Conservation (phyloP, 2,888 invertebrate species). For the Bellardia bayeri region DNA sequence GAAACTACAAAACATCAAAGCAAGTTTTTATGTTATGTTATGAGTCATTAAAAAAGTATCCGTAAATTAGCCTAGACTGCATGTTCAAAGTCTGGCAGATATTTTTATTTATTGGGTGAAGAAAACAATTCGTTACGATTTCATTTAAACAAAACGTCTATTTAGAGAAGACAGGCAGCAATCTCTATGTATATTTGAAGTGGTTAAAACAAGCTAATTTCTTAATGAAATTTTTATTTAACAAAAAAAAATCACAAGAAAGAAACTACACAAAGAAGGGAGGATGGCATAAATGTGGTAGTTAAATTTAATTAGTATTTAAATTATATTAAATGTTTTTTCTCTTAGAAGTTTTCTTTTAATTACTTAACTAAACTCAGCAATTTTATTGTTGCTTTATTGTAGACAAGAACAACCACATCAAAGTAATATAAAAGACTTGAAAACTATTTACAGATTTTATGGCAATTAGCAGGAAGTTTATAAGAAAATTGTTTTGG, state of each 20-base stretch:
- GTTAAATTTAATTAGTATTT: conserved; percentile 55
- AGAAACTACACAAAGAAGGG: neutral
- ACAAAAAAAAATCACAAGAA: neutral
- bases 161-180: neutral
- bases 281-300: conserved; percentile 17
- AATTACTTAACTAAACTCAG: neutral
- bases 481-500: neutral
- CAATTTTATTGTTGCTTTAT: conserved; percentile 12
- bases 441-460: neutral
- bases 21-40: conserved; percentile 15
- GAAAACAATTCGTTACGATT: conserved; percentile 22
- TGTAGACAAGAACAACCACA: neutral
- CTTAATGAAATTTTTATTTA: neutral
- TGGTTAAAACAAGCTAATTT: neutral
- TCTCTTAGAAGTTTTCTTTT: neutral
- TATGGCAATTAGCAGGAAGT: neutral
- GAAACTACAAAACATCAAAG: conserved; percentile 48
- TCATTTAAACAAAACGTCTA: neutral
- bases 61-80: neutral
- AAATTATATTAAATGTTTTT: neutral
- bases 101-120: neutral
- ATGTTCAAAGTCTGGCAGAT: neutral
- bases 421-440: conserved; percentile 14
- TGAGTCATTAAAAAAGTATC: conserved; percentile 40
- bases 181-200: neutral